A percentile compares a stretch with the other conserved stretches of the same genome.
These are phyloP conservation scores for Malaclemys terrapin DNA, from an alignment of 2,113 vertebrate genomes.

Conservation along the genomic window DNA sequence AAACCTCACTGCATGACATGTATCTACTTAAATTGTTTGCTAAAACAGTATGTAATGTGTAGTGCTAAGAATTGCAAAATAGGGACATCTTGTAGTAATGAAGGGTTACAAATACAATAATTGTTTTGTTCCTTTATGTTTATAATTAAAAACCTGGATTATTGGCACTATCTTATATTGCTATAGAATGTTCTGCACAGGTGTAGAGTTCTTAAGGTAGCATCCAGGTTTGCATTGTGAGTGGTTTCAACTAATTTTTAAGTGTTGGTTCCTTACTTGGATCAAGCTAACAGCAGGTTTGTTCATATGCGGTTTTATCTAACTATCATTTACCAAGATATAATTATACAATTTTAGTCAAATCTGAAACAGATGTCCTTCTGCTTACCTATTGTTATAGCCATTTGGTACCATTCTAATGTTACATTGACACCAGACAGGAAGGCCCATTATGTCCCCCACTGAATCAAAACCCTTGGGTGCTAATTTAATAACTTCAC, in stretches of 20 bases:
- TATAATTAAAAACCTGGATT: not conserved
- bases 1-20: slow-evolving; percentile 14
- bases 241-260: not conserved
- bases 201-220: slow-evolving; percentile 1
- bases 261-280: not conserved
- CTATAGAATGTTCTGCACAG: not conserved
- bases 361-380: slow-evolving; percentile 84
- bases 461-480: slow-evolving; percentile 62
- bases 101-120: not conserved
- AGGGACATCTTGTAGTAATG: not conserved
- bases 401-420: slow-evolving; percentile 81
- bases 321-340: slow-evolving; percentile 72
- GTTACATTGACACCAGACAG: slow-evolving; percentile 75
- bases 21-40: not conserved
- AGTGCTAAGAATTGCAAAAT: slow-evolving; percentile 17
- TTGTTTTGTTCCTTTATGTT: not conserved
- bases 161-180: not conserved
- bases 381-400: slow-evolving; percentile 77
- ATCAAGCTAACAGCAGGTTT: not conserved
- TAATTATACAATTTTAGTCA: slow-evolving; percentile 83
- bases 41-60: not conserved
- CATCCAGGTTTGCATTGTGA: not conserved
- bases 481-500: slow-evolving; percentile 74
- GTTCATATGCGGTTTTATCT: no score
- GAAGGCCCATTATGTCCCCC: slow-evolving; percentile 67